Evolutionary conservation across 2,888 invertebrate species (phyloP).

Genomic region (Bugulina stolonifera): DNA sequence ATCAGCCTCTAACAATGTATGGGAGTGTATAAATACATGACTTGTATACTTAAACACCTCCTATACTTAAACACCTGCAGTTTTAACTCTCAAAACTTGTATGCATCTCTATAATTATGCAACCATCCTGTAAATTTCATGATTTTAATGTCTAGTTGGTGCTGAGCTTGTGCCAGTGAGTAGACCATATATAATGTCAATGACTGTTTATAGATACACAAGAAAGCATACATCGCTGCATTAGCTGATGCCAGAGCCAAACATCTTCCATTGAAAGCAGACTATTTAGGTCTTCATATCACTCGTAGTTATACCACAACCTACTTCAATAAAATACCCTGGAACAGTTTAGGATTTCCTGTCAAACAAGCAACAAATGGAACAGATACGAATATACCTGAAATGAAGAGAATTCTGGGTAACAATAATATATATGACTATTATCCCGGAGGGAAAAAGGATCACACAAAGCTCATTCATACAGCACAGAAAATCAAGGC

Average conservation of each 20-base stretch:
- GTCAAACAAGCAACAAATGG: not conserved
- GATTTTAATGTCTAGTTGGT: too few relatives aligned
- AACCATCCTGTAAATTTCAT: too few relatives aligned
- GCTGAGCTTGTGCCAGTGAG: too few relatives aligned
- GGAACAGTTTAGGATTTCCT: not conserved
- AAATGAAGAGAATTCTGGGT: conserved; percentile 22
- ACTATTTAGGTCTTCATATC: not conserved
- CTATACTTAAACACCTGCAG: too few relatives aligned
- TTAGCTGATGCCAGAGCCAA: conserved; percentile 5
- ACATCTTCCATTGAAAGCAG: not conserved
- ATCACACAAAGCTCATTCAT: not conserved
- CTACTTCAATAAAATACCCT: conserved; percentile 19
- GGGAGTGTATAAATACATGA: too few relatives aligned
- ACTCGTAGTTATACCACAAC: conserved; percentile 16
- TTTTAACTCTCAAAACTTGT: too few relatives aligned
- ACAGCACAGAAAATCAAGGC: not conserved
- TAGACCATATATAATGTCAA: too few relatives aligned
- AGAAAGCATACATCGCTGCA: conserved; percentile 18
- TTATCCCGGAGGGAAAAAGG: conserved; percentile 6
- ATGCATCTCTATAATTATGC: too few relatives aligned
- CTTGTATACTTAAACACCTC: too few relatives aligned
- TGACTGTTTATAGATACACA: conserved; percentile 11
- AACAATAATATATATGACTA: conserved; percentile 2
- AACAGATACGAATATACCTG: not conserved
- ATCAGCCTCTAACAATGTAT: too few relatives aligned